Percentiles rank a stretch among this genome's conserved stretches.
These are phyloP conservation scores for Riptortus pedestris DNA, from an alignment of 1,140 invertebrate genomes.

Conservation along the genomic window DNA sequence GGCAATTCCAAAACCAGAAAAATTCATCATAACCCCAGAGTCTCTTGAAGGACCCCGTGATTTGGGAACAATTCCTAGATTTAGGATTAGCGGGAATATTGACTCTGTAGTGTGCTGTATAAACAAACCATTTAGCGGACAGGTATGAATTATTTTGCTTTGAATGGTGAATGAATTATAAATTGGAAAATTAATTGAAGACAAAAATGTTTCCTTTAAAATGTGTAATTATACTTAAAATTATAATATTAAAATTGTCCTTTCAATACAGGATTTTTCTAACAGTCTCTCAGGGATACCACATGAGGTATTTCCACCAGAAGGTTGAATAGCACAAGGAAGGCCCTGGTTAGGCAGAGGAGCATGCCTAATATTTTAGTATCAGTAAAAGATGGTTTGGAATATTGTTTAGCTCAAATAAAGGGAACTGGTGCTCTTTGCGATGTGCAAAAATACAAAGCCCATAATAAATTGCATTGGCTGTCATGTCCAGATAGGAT, in stretches of 20 bases:
- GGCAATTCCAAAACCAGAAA: constrained; percentile 43
- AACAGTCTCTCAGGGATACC: too few relatives aligned
- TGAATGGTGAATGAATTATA: constrained; percentile 1
- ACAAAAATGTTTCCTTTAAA: constrained; percentile 32
- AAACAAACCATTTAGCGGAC: constrained; percentile 77
- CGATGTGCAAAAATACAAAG: too few relatives aligned
- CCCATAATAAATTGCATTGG: too few relatives aligned
- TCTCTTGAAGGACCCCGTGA: constrained; percentile 61
- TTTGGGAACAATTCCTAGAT: constrained; percentile 61
- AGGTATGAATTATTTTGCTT: constrained; percentile 44
- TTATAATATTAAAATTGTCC: background rate
- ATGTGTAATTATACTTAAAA: constrained; percentile 31
- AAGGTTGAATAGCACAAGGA: too few relatives aligned
- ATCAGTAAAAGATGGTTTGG: too few relatives aligned
- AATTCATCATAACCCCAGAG: constrained; percentile 73
- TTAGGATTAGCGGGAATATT: constrained; percentile 70
- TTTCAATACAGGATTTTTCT: too few relatives aligned
- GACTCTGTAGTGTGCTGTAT: constrained; percentile 73
- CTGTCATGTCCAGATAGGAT: too few relatives aligned
- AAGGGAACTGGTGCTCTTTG: too few relatives aligned
- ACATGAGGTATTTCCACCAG: too few relatives aligned
- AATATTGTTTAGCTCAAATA: too few relatives aligned
- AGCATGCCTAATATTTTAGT: too few relatives aligned
- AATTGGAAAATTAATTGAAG: constrained; percentile 6
- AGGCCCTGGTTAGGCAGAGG: too few relatives aligned